Evolutionary conservation across 2,113 vertebrate genomes (phyloP), one percentile per base, ranked within the genome.

Genomic region (Odobenus rosmarus): DNA sequence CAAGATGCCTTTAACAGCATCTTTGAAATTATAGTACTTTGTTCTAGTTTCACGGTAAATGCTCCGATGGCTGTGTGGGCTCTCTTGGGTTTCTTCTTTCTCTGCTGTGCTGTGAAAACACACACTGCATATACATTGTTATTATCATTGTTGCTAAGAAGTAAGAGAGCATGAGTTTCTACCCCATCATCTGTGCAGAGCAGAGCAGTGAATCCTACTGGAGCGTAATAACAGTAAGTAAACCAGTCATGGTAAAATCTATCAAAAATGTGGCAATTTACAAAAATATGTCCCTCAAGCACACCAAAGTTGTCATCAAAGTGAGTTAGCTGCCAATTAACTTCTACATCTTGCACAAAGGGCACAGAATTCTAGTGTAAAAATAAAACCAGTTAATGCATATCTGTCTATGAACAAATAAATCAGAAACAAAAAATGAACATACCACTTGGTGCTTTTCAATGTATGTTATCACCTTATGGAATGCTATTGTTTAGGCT

Each of bases 281-380:
- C 86, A 94, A 98, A 98, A 98, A 97, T 97, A 97, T 46, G 95
- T 98, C 98, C 97, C 96, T 97, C 93, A 98, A 98, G 97, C 80
- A 96, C 67, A 98, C 88, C 96, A 96, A 97, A 98, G 89, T 97
- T 97, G 96, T 98, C 95, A 98, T 98, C 98, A 98, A 96, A 98
- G 62, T 98, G 97, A 98, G 96, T 98, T 98, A 98, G 97, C 97
- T 98, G 97, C 98, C 98, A 98, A 98, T 99, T 98, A 98, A 94
- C 97, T 98, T 98, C 90, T 97, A 88, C 86, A 94, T 97, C 97
- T 98, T 98, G n/a, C 93, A 98, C 94, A 97, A 98, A 98, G 95
- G 90, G 12, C 79, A 96, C 93, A 96, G 89, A 97, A 96, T 96
- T 97, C 95, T 49, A 93, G 80, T 69, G 80, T 97, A 98, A 98